A percentile compares a stretch with the other conserved stretches of the same genome.
Conservation (phyloP, 2,113 vertebrate species). For the Machaerirhynchus nigripectus region DNA sequence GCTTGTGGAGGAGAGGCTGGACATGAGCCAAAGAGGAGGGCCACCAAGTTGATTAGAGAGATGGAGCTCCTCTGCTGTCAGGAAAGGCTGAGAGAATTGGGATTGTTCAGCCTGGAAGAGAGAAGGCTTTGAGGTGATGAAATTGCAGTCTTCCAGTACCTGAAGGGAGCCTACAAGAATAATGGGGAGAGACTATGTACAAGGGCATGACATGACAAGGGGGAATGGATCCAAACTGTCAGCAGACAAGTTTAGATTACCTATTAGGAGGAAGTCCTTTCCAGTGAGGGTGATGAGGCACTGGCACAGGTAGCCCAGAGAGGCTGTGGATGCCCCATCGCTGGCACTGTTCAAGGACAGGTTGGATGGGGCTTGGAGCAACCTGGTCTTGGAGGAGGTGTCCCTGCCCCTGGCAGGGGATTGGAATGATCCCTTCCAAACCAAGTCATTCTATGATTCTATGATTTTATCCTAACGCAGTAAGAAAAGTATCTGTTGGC, state of each 20-base stretch:
- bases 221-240: rapidly evolving
- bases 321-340: background rate
- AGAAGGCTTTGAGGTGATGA: background rate
- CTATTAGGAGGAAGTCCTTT: background rate
- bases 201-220: background rate
- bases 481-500: background rate
- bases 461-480: background rate
- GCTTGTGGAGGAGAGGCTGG: background rate
- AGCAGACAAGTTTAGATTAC: background rate
- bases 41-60: too few relatives aligned
- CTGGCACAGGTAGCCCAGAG: background rate
- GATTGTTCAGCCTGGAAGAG: background rate
- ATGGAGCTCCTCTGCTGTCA: background rate
- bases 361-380: background rate
- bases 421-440: background rate
- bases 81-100: background rate
- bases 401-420: background rate
- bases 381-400: background rate
- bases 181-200: background rate
- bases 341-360: background rate
- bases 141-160: background rate
- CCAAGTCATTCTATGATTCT: background rate
- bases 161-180: background rate
- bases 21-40: background rate
- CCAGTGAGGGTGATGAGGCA: background rate